phyloP scores from a whole-genome alignment of 2,113 vertebrate species.

The Chloropsis cyanopogon region DNA sequence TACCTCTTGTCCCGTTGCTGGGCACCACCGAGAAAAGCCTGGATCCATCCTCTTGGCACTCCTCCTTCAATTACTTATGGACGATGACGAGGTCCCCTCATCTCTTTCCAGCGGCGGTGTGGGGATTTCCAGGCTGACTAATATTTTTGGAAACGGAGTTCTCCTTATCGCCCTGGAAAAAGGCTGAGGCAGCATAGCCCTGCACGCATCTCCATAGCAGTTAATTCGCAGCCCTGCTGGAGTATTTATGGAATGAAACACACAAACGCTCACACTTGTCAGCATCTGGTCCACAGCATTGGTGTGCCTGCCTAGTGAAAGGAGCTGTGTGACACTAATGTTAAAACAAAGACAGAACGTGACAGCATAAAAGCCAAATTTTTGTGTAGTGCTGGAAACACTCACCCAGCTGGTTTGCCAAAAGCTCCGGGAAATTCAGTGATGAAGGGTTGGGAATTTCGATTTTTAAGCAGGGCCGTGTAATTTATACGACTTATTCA shows the following conservation, averaged over 20 bases:
- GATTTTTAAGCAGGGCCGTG: neutral
- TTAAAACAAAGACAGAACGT: neutral
- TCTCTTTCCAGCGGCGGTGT: neutral
- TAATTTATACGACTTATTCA: neutral
- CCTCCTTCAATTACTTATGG: neutral
- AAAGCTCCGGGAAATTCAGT: neutral
- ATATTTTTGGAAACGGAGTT: fast-evolving
- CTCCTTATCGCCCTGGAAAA: neutral
- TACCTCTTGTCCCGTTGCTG: neutral
- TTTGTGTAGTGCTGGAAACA: neutral
- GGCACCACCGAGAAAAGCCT: too few relatives aligned
- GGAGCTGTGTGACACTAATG: fast-evolving
- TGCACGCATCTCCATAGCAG: fast-evolving
- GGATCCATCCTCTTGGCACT: neutral
- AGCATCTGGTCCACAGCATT: fast-evolving
- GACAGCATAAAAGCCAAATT: fast-evolving
- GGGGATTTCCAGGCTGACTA: fast-evolving
- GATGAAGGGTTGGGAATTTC: neutral
- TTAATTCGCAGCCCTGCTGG: neutral
- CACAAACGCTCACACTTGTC: fast-evolving
- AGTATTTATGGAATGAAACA: neutral
- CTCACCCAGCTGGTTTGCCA: neutral
- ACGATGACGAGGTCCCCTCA: too few relatives aligned
- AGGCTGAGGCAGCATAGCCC: neutral
- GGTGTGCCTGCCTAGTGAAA: fast-evolving